phyloP scores from a whole-genome alignment of 2,888 invertebrate genomes.

The Folsomia candida region DNA sequence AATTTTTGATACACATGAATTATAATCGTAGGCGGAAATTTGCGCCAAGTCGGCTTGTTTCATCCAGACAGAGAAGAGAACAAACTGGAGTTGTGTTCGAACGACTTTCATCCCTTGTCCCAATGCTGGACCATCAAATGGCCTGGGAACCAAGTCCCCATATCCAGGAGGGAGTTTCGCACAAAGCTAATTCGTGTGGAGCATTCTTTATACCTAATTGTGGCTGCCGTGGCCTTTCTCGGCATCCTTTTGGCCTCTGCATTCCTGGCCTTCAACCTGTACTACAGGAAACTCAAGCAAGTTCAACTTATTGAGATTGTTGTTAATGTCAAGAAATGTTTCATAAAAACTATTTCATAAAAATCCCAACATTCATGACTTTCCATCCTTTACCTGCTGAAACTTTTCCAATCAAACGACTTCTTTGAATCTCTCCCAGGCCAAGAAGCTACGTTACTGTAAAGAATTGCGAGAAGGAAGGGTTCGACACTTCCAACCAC shows the following conservation, averaged over 20 bases:
- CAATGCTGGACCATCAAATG: conserved; percentile 66
- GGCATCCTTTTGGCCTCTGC: conserved; percentile 73
- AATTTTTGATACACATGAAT: neutral
- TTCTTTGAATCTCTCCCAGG: too few relatives aligned
- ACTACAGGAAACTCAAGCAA: conserved; percentile 77
- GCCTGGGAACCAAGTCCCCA: conserved; percentile 75
- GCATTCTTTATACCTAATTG: conserved; percentile 70
- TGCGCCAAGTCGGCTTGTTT: conserved; percentile 69
- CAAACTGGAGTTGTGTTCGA: conserved; percentile 15
- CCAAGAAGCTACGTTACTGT: too few relatives aligned
- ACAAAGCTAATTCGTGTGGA: conserved; percentile 74
- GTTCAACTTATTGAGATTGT: conserved; percentile 50
- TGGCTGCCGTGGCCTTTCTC: conserved; percentile 69
- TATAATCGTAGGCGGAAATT: conserved; percentile 63
- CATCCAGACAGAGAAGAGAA: conserved; percentile 56
- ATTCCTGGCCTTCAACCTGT: conserved; percentile 77
- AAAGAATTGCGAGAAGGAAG: too few relatives aligned
- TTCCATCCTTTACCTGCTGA: too few relatives aligned
- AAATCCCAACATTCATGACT: too few relatives aligned
- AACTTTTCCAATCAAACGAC: too few relatives aligned
- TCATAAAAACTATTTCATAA: too few relatives aligned
- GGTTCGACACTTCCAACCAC: too few relatives aligned
- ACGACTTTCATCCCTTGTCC: neutral
- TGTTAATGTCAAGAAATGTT: neutral
- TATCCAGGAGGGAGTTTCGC: conserved; percentile 73